Conservation (phyloP, 1,140 invertebrate genomes). For the Sminthurinus signatus region DNA sequence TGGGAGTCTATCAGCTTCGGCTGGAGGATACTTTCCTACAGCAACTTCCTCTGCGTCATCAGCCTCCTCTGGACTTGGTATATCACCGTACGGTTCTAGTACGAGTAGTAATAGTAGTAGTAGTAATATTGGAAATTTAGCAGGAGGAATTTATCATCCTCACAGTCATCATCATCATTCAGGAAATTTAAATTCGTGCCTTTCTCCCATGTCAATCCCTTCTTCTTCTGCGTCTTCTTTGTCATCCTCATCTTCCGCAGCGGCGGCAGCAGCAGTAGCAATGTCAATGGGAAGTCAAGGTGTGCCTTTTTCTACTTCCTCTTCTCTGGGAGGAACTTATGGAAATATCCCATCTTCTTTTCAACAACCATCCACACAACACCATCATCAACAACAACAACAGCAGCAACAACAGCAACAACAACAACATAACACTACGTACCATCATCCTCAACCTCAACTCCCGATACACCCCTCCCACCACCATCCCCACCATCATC, state of each 20-base stretch:
- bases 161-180: constrained; percentile 43
- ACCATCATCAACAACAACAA: background rate
- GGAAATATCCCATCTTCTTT: too few species aligned
- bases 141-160: constrained; percentile 42
- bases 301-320: background rate
- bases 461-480: constrained; percentile 25
- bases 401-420: too few species aligned
- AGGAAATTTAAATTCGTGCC: constrained; percentile 42
- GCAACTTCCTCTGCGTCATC: constrained; percentile 6
- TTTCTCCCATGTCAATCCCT: constrained; percentile 37
- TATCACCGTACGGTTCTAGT: too few species aligned
- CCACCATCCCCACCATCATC: constrained; percentile 10
- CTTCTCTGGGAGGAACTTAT: background rate
- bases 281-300: background rate
- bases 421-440: constrained; percentile 1
- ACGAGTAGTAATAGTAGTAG: too few species aligned
- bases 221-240: constrained; percentile 25
- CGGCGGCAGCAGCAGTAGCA: background rate
- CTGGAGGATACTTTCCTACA: constrained; percentile 1
- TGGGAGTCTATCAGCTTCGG: too few species aligned
- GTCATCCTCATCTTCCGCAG: constrained; percentile 3
- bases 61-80: constrained; percentile 25
- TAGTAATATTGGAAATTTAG: too few species aligned
- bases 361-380: background rate
- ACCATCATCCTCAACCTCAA: constrained; percentile 21